phyloP scores from a whole-genome alignment of 30 jellyfish, hydroid and myxozoan genomes.

The Catostylus mosaicus region DNA sequence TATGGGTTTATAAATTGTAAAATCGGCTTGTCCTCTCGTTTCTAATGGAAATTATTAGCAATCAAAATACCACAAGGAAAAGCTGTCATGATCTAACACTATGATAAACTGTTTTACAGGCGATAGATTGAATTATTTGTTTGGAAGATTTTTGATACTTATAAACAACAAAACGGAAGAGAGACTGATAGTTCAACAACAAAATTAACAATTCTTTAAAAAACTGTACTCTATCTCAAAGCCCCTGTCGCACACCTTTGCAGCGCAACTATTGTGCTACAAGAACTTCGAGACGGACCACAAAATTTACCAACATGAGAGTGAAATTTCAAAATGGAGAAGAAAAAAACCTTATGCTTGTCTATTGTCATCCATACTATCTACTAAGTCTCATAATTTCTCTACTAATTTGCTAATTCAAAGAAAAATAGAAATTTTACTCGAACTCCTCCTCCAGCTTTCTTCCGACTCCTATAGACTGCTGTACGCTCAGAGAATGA shows the following conservation, averaged over 20 bases:
- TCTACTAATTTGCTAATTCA: background rate
- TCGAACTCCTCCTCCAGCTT: background rate
- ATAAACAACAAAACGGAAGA: background rate
- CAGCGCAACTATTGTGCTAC: background rate
- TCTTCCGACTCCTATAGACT: conserved; percentile 9
- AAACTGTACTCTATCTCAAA: background rate
- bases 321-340: background rate
- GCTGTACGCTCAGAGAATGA: conserved; percentile 22
- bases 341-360: background rate
- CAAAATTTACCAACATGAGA: background rate
- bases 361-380: conserved; percentile 13
- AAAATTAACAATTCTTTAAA: background rate
- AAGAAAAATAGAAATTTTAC: too few species aligned
- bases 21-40: too few species aligned
- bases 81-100: background rate
- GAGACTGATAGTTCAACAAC: background rate
- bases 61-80: too few species aligned
- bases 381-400: conserved; percentile 1
- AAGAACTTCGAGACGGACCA: background rate
- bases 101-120: background rate
- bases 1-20: too few species aligned
- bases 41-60: too few species aligned
- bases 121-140: background rate
- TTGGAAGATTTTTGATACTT: background rate
- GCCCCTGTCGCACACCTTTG: background rate